Conservation (phyloP, 1,140 invertebrate genomes). For the Phenacoccus solenopsis region DNA sequence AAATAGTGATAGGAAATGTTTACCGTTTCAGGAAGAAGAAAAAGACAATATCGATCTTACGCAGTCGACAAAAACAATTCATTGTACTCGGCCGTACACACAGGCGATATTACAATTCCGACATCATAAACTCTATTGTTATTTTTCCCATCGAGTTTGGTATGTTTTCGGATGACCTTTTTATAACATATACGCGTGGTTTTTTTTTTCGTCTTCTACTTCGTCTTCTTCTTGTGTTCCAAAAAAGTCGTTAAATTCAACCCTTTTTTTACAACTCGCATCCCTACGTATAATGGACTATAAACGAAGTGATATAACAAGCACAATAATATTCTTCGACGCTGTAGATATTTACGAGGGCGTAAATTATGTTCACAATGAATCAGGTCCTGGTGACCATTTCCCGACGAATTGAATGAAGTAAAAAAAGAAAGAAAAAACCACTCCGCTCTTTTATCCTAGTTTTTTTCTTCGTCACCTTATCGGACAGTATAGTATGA, state of each 20-base stretch:
- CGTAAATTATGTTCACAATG: constrained; percentile 2
- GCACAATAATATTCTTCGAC: neutral
- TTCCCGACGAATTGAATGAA: neutral
- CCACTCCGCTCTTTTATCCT: neutral
- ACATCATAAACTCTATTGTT: neutral
- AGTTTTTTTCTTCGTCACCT: neutral
- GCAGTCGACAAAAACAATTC: neutral
- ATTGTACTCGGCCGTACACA: neutral
- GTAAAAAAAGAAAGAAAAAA: too few species aligned
- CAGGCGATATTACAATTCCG: too few species aligned
- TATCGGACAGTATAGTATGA: neutral
- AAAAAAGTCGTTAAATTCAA: constrained; percentile 3
- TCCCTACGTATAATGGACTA: neutral
- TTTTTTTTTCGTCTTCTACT: too few species aligned
- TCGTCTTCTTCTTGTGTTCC: neutral
- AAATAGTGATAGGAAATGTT: too few species aligned
- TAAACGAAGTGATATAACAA: neutral
- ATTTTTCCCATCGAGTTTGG: neutral
- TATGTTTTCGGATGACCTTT: neutral
- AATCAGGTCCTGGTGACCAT: neutral
- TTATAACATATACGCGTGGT: neutral
- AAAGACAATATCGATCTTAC: neutral
- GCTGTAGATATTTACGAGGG: neutral
- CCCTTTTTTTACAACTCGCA: neutral
- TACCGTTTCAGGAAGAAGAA: neutral